phyloP scores from a whole-genome alignment of 64 coral and sea anemone species.

The Montipora sp. region DNA sequence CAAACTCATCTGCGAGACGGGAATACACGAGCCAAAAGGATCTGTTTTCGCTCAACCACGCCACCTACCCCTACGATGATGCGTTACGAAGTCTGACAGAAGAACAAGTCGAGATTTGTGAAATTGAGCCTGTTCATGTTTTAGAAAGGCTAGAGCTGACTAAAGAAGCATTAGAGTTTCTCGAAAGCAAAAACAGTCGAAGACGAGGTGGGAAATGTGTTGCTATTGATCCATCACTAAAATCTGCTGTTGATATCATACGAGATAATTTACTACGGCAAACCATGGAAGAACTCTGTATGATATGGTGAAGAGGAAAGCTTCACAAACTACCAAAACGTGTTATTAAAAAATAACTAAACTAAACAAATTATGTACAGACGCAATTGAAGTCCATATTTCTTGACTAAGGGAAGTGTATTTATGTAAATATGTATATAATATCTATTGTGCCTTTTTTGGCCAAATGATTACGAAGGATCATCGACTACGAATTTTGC shows the following conservation, averaged over 20 bases:
- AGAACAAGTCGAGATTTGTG: constrained; percentile 27
- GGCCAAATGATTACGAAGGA: background rate
- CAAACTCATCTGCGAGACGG: background rate
- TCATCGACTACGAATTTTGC: background rate
- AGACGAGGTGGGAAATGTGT: constrained; percentile 38
- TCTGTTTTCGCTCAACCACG: background rate
- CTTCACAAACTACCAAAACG: background rate
- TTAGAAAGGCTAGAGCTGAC: constrained; percentile 58
- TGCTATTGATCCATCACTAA: constrained; percentile 49
- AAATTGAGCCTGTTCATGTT: constrained; percentile 14
- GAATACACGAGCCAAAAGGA: background rate
- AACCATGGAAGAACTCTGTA: constrained; percentile 81
- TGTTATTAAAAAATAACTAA: background rate
- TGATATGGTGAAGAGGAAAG: constrained; percentile 56
- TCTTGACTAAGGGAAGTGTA: background rate
- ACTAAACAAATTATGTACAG: background rate
- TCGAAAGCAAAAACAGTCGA: constrained; percentile 53
- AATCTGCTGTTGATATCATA: constrained; percentile 58
- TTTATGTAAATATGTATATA: background rate
- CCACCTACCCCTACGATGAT: background rate
- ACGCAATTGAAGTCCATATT: background rate
- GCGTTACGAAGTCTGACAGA: background rate
- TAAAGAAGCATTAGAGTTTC: constrained; percentile 31
- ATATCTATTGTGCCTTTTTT: background rate
- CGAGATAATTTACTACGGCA: constrained; percentile 72